Conservation (phyloP, 2,113 vertebrate species). For the Lasiurus cinereus region DNA sequence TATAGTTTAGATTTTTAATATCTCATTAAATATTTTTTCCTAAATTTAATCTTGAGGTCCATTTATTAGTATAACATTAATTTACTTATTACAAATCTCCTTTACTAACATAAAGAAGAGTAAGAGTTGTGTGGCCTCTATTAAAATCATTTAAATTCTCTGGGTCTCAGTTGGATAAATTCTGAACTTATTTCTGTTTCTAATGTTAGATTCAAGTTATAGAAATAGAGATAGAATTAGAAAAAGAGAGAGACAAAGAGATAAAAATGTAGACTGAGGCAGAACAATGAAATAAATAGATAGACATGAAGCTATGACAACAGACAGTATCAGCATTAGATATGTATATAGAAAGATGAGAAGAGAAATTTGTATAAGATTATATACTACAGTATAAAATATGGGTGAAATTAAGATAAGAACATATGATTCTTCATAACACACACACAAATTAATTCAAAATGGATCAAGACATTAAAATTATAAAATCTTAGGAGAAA, state of each 20-base stretch:
- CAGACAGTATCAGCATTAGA: neutral
- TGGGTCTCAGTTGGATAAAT: neutral
- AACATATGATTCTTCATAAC: neutral
- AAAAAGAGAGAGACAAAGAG: neutral
- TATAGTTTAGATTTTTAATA: neutral
- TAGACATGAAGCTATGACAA: neutral
- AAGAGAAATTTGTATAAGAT: neutral
- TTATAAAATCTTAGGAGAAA: too few species aligned
- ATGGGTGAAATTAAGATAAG: neutral
- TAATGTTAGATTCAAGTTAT: neutral
- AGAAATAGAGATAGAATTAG: neutral
- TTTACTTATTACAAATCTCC: neutral
- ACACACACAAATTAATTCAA: too few species aligned
- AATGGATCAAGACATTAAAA: too few species aligned
- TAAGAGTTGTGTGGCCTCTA: neutral
- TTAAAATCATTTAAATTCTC: constrained; percentile 18
- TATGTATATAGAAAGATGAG: neutral
- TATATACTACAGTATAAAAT: neutral
- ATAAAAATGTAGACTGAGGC: neutral
- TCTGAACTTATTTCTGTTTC: neutral
- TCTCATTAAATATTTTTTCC: neutral
- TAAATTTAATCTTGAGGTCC: constrained; percentile 22
- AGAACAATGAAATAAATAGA: neutral
- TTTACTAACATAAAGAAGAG: neutral
- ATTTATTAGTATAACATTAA: neutral